Conservation (phyloP, 2,113 vertebrate genomes). For the Calcarius ornatus region DNA sequence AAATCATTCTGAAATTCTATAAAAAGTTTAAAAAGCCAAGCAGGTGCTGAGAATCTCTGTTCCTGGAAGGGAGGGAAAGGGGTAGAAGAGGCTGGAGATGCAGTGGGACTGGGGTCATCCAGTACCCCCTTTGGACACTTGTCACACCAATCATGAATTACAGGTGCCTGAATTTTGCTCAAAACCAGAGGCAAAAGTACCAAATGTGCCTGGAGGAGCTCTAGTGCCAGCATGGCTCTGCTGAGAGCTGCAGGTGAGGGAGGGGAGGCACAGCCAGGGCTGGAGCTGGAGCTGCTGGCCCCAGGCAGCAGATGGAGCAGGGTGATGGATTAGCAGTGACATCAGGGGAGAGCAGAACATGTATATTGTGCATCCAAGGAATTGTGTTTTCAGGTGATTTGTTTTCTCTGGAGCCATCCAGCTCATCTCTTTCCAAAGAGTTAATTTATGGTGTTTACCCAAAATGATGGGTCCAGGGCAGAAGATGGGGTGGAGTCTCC, state of each 20-base stretch:
- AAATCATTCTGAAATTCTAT: neutral
- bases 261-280: neutral
- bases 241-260: neutral
- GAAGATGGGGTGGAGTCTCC: neutral
- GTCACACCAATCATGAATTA: neutral
- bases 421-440: neutral
- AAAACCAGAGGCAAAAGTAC: neutral
- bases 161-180: neutral
- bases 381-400: neutral
- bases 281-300: neutral
- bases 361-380: neutral
- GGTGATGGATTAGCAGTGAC: neutral
- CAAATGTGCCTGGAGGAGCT: neutral
- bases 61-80: neutral
- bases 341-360: neutral
- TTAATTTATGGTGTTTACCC: slow-evolving; percentile 34
- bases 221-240: neutral
- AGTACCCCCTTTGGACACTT: neutral
- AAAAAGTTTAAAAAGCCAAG: neutral
- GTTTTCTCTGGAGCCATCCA: neutral
- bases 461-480: neutral
- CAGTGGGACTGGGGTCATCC: neutral
- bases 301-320: neutral
- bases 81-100: neutral
- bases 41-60: neutral